Percentiles rank a stretch among this genome's conserved stretches.
These are phyloP conservation scores for Rhinolophus sinicus DNA, from an alignment of 2,113 vertebrate species.

Conservation along the genomic window DNA sequence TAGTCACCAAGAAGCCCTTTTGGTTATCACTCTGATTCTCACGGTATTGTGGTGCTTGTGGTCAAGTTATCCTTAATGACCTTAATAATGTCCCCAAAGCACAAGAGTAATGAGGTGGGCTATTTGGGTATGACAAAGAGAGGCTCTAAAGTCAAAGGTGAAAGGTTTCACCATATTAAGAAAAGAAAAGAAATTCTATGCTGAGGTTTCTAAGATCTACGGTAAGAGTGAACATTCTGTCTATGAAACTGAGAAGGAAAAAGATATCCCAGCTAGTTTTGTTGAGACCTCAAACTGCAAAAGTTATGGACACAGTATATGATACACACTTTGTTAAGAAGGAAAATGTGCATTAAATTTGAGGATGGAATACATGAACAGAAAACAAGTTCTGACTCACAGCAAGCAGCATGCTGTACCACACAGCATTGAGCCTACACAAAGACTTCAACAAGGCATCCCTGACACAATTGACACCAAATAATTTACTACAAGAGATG, in stretches of 20 bases:
- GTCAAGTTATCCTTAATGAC: neutral
- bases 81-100: neutral
- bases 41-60: neutral
- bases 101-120: too few species aligned
- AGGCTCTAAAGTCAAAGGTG: too few species aligned
- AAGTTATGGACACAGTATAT: neutral
- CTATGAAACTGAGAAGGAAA: neutral
- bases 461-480: neutral
- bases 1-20: too few species aligned
- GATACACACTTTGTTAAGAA: neutral
- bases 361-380: neutral
- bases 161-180: too few species aligned
- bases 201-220: too few species aligned
- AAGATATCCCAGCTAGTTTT: neutral
- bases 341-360: neutral
- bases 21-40: too few species aligned
- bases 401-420: neutral
- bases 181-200: neutral
- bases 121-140: neutral
- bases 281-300: neutral
- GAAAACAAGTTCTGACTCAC: neutral
- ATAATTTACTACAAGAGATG: neutral
- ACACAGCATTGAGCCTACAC: neutral
- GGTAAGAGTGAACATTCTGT: neutral
- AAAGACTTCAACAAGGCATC: neutral